Evolutionary conservation across 2,113 vertebrate genomes (phyloP), one percentile per base, ranked within the genome.

Genomic region (Neogobius melanostomus): DNA sequence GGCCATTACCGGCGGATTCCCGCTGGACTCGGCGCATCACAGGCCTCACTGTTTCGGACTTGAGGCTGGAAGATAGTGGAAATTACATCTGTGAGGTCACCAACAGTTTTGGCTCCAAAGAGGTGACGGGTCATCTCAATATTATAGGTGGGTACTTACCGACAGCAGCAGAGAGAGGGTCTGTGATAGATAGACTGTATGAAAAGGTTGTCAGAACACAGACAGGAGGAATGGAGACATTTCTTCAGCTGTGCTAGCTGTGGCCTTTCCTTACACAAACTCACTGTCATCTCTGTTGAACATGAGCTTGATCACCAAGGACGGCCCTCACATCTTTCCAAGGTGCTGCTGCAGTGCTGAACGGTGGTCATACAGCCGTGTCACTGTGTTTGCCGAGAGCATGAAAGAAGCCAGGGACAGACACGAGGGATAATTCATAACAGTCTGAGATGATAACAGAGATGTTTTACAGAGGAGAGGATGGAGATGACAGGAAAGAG

Each of bases 51-150:
- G 91, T 98, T 91, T 95, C 92, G 0, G 97, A 97, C 83, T 88
- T 98, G 82, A 93, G 95, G 9, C 91, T 96, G 0, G 97, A 98
- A 89, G 97, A 99, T 92, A 97, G 96, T 0, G 97, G 97, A 45
- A 96, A 95, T 84, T 99, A 99, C 91, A 95, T 98, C 83, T 99
- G 97, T 60, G 97, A 99, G 89, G 96, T 99, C 88, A 98, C 96
- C 84, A 99, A 99, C 90, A 98, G 96, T 89, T 99, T 98, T 0
- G 97, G 97, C 72, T 98, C 96, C 2, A 95, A 96, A 72, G 97
- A 98, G 90, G 96, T 95, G 90, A 96, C 95, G 0, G 97, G 96
- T 75, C 94, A 93, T 87, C 95, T 99, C 85, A 96, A 93, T 0
- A 93, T 98, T 80, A 95, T 98, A 10, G 97, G 97, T 98, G 60